Conservation (phyloP, 2,113 vertebrate species). For the Thamnophis sirtalis region DNA sequence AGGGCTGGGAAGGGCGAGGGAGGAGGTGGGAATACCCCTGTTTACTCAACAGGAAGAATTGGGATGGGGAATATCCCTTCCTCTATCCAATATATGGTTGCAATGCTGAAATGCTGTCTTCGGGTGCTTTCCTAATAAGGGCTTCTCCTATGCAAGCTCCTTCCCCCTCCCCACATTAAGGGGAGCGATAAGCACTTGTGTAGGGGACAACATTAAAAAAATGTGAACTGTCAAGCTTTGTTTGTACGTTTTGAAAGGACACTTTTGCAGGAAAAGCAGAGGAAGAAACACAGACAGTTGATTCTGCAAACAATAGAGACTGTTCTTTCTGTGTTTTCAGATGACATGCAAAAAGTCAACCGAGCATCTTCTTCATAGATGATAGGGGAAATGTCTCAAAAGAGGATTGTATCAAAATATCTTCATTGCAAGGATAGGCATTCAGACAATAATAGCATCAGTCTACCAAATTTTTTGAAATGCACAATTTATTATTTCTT, state of each 20-base stretch:
- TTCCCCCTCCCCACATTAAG: neutral
- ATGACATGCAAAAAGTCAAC: neutral
- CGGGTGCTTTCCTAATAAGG: neutral
- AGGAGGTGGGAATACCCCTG: neutral
- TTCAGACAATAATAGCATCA: neutral
- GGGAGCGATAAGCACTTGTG: neutral
- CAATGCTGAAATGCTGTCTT: neutral
- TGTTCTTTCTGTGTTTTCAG: neutral
- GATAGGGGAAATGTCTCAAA: neutral
- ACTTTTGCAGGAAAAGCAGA: neutral
- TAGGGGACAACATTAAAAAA: neutral
- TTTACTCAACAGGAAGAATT: neutral
- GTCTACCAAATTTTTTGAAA: slow-evolving; percentile 1
- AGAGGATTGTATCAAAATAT: slow-evolving; percentile 8
- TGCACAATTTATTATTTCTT: neutral
- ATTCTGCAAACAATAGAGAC: neutral
- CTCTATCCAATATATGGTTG: neutral
- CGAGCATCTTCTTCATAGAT: neutral
- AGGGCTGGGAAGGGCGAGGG: neutral
- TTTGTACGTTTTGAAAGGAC: neutral
- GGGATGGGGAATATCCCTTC: accelerated
- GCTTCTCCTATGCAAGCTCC: neutral
- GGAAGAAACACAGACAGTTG: neutral
- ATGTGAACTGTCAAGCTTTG: neutral
- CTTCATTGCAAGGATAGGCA: neutral